Base-by-base conservation (phyloP, 2,113 vertebrate genomes). In the Mesoclemmys tuberculata region DNA sequence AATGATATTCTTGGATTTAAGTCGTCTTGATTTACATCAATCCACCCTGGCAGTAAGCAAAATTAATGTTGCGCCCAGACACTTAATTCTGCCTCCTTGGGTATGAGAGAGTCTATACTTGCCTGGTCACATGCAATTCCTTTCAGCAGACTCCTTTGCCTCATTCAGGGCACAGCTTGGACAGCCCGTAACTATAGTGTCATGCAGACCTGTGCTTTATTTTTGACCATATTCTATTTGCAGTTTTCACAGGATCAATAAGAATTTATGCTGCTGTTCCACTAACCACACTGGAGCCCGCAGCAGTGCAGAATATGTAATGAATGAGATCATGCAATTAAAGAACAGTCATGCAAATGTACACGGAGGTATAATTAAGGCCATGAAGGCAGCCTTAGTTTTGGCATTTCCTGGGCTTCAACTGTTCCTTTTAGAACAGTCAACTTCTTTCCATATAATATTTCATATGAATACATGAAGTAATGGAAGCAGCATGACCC, bases 181-280 rank as follows among this genome's bases (percentile, higher is more conserved):
- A 27, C 13, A 80, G 52, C 5, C 18, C 1, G 0, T 29, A 54
- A 5, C 1, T n/a, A n/a, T n/a, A n/a, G n/a, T n/a, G 44, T 29
- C 68, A 27, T 0, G 0, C 8, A 10, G 29, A 90, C n/a, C 3
- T 21, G 0, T 8, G 1, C 8, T 29, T 71, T 31, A 84, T 56
- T 93, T 90, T 87, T 82, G 55, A 4, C 22, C 22, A 8, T 10
- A 2, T 52, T 81, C 6, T 46, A 52, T 90, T 27, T 61, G 38
- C 31, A 88, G 6, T 16, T 54, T 74, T 10, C 38, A 55, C 51
- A 55, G 18, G 29, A 12, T 75, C 18, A 68, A 68, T 68, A 68
- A n/a, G 27, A 71, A 71, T 77, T 46, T 24, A 19, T 18, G 46
- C 0, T 3, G 41, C 24, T 18, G 16, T 56, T 82, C 54, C 41